phyloP scores from a whole-genome alignment of 1,140 invertebrate species.

The Reticulitermes speratus region DNA sequence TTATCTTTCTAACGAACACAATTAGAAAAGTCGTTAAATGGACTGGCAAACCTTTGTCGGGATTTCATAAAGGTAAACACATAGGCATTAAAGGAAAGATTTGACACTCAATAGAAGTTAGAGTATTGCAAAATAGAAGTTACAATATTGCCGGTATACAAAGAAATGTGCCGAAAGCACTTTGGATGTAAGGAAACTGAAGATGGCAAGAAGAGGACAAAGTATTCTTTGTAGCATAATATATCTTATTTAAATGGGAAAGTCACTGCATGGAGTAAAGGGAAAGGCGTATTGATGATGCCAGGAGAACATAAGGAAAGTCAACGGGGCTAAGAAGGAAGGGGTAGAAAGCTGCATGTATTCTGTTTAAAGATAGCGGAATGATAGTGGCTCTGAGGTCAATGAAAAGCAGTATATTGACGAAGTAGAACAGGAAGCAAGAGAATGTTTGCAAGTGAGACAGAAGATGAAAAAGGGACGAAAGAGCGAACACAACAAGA shows the following conservation, averaged over 20 bases:
- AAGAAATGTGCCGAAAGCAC: not conserved
- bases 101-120: no score
- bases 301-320: not conserved
- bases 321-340: not conserved
- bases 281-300: not conserved
- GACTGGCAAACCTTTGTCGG: no score
- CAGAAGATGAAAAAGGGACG: not conserved
- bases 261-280: not conserved
- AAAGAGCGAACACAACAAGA: not conserved
- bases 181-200: not conserved
- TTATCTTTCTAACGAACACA: no score
- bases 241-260: not conserved
- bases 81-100: no score
- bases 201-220: not conserved
- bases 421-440: not conserved
- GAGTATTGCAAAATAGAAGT: no score
- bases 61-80: no score
- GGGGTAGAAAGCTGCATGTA: not conserved
- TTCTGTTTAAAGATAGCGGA: not conserved
- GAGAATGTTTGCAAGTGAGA: not conserved
- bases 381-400: not conserved
- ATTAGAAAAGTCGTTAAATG: no score
- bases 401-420: slow-evolving; percentile 1
- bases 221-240: not conserved
- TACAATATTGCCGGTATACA: no score